Evolutionary conservation across 2,113 vertebrate genomes (phyloP), one percentile per base, ranked within the genome.

Genomic region (Zosterops japonicus): DNA sequence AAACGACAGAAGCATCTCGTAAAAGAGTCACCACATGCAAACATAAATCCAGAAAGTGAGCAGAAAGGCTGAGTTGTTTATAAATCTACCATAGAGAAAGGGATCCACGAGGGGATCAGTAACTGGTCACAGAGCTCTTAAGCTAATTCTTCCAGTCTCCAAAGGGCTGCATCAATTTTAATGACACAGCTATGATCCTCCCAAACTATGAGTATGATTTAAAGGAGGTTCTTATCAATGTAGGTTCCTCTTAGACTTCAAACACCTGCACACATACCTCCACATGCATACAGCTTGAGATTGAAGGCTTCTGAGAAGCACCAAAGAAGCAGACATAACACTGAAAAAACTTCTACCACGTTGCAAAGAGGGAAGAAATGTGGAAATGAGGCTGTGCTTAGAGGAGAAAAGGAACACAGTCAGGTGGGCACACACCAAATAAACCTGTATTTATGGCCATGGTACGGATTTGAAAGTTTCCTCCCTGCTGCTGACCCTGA

Each of bases 1-100:
- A 90, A 91, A 97, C 39, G 87, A 95, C 78, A 93, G 71, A 88
- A 93, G 85, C 81, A 52, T 52, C 90, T 92, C 1, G 5, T 80
- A 67, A 90, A 89, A 91, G 91, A 83, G 79, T 88, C 92, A 90
- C 82, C 72, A 79, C 87, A 67, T 63, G 82, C 85, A 95, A 90
- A 92, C 39, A 49, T 29, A 74, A 68, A 90, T 68, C 75, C 74
- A 94, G 87, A 69, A 87, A 79, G 59, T 46, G 29, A 77, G 63
- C 60, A 96, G 78, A 87, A 95, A 91, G 78, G 70, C 75, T 65
- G 87, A 80, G 78, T 85, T 91, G 84, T 95, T 89, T 72, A 41
- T 89, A 93, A 93, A 95, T 80, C 90, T 63, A 80, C 92, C 90
- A 90, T 5, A 83, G 87, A 89, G 89, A 94, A 95, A 77, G 71